Percentiles rank a stretch among this genome's conserved stretches.
Evolutionary conservation across 2,888 invertebrate genomes (phyloP).

Genomic region (Oxyteleia sp.): DNA sequence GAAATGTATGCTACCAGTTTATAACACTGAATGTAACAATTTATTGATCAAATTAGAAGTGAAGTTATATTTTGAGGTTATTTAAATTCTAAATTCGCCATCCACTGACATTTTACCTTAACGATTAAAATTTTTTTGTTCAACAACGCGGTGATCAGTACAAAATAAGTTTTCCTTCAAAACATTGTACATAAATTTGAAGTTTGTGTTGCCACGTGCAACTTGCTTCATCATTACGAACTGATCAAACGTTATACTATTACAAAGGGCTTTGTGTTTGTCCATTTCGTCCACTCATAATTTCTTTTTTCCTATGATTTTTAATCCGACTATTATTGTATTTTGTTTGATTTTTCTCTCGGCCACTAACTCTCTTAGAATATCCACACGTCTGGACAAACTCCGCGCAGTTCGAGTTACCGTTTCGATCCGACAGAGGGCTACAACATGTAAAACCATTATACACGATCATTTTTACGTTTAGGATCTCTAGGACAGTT

Average conservation of each 20-base stretch:
- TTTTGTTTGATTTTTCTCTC: conserved; percentile 63
- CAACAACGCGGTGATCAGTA: too few species aligned
- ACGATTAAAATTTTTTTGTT: too few species aligned
- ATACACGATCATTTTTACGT: conserved; percentile 36
- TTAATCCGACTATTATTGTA: background rate
- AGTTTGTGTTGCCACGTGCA: too few species aligned
- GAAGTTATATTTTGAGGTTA: too few species aligned
- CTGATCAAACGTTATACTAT: background rate
- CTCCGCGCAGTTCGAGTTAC: too few species aligned
- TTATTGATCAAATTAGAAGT: too few species aligned
- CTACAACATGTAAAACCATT: conserved; percentile 54
- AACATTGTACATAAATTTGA: too few species aligned
- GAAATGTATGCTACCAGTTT: too few species aligned
- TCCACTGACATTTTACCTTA: too few species aligned
- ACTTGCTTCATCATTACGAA: background rate
- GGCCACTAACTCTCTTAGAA: conserved; percentile 86
- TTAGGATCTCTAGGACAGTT: conserved; percentile 84
- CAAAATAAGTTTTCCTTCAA: too few species aligned
- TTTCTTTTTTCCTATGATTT: background rate
- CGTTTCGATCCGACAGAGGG: conserved; percentile 9
- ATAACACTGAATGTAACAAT: too few species aligned
- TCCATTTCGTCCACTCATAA: conserved; percentile 1
- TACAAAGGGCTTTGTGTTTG: background rate
- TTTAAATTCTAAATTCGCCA: too few species aligned
- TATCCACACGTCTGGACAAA: conserved; percentile 61